Evolutionary conservation across 2,113 vertebrate genomes (phyloP).

Genomic region (Urocynchramus pylzowi): DNA sequence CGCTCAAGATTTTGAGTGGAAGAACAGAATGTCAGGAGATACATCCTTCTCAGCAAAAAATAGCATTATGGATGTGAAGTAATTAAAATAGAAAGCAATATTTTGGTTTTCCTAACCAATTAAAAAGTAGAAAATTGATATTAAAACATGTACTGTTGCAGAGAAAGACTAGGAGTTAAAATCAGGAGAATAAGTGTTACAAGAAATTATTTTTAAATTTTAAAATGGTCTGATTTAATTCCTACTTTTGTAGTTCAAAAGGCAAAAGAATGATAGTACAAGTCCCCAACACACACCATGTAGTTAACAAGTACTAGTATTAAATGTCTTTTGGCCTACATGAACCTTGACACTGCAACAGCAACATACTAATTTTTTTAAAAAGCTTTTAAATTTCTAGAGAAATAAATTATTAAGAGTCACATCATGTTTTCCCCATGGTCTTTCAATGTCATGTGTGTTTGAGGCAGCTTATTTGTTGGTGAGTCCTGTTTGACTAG

Average conservation of each 20-base stretch:
- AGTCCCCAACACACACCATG: not conserved
- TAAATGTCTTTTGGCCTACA: not conserved
- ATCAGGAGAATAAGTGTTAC: not conserved
- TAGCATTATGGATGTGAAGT: not conserved
- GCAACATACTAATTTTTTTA: fast-evolving
- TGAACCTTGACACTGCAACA: not conserved
- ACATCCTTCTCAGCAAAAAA: not conserved
- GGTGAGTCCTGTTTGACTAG: not conserved
- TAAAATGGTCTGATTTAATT: not conserved
- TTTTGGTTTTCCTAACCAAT: not conserved
- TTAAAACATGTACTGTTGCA: not conserved
- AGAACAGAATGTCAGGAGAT: not conserved
- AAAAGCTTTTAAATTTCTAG: not conserved
- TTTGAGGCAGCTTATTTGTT: not conserved
- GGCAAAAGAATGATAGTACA: not conserved
- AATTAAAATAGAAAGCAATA: not conserved
- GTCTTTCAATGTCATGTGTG: not conserved
- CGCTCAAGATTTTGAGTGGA: not conserved
- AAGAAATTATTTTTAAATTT: not conserved
- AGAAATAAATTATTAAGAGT: not conserved
- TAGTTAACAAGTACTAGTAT: not conserved
- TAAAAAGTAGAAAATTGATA: not conserved
- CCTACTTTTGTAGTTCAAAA: not conserved
- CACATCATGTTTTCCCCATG: not conserved
- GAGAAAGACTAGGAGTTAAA: not conserved